phyloP scores from a whole-genome alignment of 2,113 vertebrate genomes.

The Cygnus atratus region DNA sequence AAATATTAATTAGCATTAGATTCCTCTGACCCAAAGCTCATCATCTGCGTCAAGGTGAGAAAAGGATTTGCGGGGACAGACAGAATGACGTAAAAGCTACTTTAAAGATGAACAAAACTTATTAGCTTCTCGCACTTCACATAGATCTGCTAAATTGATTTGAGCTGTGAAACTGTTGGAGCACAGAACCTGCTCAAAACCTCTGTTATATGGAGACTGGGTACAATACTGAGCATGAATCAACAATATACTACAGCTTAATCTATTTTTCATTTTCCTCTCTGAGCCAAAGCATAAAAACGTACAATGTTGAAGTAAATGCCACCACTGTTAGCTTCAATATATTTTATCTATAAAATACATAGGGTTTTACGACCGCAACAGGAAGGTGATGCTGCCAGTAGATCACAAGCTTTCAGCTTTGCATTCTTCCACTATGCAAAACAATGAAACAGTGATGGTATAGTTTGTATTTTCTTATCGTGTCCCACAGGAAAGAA shows the following conservation, averaged over 20 bases:
- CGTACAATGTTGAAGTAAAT: background rate
- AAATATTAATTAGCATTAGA: slow-evolving; percentile 58
- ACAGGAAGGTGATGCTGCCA: background rate
- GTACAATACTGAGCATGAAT: background rate
- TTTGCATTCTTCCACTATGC: background rate
- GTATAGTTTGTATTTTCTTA: background rate
- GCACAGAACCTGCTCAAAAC: background rate
- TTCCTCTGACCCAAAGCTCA: slow-evolving; percentile 5
- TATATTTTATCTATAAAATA: background rate
- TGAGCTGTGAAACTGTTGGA: background rate
- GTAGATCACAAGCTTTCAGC: background rate
- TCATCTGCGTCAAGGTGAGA: slow-evolving; percentile 49
- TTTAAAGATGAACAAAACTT: slow-evolving; percentile 35
- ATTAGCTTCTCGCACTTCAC: slow-evolving; percentile 15
- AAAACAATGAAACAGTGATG: background rate
- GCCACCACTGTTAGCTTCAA: background rate
- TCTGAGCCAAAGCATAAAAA: background rate
- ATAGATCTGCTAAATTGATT: slow-evolving; percentile 39
- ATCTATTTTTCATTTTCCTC: background rate
- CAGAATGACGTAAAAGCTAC: background rate
- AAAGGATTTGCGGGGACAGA: slow-evolving; percentile 3
- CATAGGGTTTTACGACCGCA: background rate
- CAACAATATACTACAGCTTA: background rate
- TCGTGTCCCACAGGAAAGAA: background rate
- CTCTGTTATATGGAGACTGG: background rate